Evolutionary conservation across 2,113 vertebrate species (phyloP), one percentile per base, ranked within the genome.

Genomic region (Chunga burmeisteri): DNA sequence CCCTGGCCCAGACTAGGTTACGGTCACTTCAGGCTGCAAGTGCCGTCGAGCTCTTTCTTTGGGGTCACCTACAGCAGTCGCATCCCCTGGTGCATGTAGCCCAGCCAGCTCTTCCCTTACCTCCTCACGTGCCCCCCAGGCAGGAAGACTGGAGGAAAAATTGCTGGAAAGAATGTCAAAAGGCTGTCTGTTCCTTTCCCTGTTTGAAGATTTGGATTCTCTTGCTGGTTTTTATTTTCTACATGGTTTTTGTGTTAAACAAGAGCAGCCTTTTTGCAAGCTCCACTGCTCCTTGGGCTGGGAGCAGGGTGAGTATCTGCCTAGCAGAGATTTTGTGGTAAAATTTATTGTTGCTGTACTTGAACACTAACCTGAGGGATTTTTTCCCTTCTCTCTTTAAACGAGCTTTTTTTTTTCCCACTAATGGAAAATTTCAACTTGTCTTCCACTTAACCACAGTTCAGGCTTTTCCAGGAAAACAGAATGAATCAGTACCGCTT

Each of bases 371-470:
- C 88, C 74, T 80, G 66, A 82, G 32, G 68, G 73, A 8, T 34
- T 81, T 94, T 53, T 77, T n/a, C n/a, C 30, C 38, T 70, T 81
- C 30, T 77, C 18, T 89, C 78, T 90, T 71, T 94, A 85, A 94
- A 89, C 21, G 75, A 81, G 34, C 23, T 11, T 16, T 12, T 40
- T 36, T 9, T 14, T 4, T 27, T 0, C 2, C 2, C 36, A 25
- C 44, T 90, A 91, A 88, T 91, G 88, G 90, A 90, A 89, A 91
- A 84, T 92, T 96, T 94, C 84, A 46, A 2, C 66, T 93, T 86
- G 49, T 93, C 68, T 9, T 93, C 55, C 9, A 16, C 44, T 89
- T 91, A 90, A 94, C 18, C 61, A 77, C 61, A 30, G 61, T 59
- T 93, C 36, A 79, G 40, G 40, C 55, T 93, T 95, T 96, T 89